Percentiles rank a stretch among this genome's conserved stretches.
Conservation (phyloP, 23 tunicate species). For the Ciona savignyi region DNA sequence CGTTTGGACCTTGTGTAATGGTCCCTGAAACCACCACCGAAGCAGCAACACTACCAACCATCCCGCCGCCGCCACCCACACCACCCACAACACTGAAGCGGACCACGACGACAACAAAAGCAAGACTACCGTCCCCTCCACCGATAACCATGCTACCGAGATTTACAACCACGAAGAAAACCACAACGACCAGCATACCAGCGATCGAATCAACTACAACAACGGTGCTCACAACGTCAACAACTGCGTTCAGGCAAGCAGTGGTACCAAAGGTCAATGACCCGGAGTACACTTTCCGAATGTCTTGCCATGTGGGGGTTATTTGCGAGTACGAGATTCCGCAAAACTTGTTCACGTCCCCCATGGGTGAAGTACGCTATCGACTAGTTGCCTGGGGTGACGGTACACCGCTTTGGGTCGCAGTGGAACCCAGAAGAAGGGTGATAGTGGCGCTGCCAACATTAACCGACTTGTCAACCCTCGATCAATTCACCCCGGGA, state of each 20-base stretch:
- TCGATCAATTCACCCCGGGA: slow-evolving; percentile 28
- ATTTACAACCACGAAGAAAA: neutral
- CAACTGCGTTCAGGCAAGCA: neutral
- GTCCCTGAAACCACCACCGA: slow-evolving; percentile 7
- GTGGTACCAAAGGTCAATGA: neutral
- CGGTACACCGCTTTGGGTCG: slow-evolving; percentile 32
- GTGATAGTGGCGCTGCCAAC: slow-evolving; percentile 34
- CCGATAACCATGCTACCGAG: neutral
- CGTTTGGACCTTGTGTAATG: slow-evolving; percentile 55
- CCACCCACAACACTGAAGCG: neutral
- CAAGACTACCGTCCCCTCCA: neutral
- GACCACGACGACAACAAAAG: neutral
- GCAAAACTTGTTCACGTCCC: neutral
- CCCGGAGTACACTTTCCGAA: neutral
- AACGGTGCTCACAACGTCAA: no score
- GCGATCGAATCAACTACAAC: neutral
- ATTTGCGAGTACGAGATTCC: neutral
- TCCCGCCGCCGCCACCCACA: neutral
- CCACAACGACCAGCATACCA: neutral
- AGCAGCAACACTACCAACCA: slow-evolving; percentile 2
- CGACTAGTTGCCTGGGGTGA: slow-evolving; percentile 20
- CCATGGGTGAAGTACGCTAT: neutral
- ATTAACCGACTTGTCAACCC: slow-evolving; percentile 2
- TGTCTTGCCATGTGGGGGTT: neutral
- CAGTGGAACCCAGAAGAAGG: slow-evolving; percentile 17